Percentiles rank a stretch among this genome's conserved stretches.
Conservation (phyloP, 2,888 invertebrate genomes). For the Diarsia mendica region DNA sequence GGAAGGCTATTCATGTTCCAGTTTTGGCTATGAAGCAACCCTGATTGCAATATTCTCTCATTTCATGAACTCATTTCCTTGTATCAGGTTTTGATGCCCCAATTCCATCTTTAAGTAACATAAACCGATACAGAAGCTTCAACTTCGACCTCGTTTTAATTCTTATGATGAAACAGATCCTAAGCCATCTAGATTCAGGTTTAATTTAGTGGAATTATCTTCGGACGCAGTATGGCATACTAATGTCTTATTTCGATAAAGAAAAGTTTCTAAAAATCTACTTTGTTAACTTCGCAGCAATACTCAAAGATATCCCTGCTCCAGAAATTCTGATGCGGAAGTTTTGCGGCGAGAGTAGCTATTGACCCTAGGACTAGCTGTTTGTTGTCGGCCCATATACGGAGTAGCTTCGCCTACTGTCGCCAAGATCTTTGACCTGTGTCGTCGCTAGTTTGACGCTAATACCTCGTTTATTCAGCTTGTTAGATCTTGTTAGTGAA, state of each 20-base stretch:
- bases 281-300: constrained; percentile 1
- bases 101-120: constrained; percentile 45
- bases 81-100: constrained; percentile 32
- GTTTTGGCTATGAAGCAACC: not conserved
- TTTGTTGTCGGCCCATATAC: constrained; percentile 76
- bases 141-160: constrained; percentile 56
- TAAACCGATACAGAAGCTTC: constrained; percentile 49
- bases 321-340: constrained; percentile 26
- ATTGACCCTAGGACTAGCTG: constrained; percentile 68
- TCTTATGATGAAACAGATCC: constrained; percentile 22
- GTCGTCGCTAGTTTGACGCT: constrained; percentile 39
- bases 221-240: not conserved
- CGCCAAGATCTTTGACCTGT: constrained; percentile 63
- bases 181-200: not conserved
- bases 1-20: not conserved
- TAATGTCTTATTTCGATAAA: not conserved
- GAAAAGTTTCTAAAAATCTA: not conserved
- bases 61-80: constrained; percentile 36
- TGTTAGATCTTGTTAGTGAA: constrained; percentile 57
- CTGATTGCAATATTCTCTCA: constrained; percentile 19
- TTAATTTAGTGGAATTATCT: constrained; percentile 11
- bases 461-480: constrained; percentile 48
- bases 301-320: not conserved
- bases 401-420: constrained; percentile 54
- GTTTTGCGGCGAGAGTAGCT: constrained; percentile 71